Conservation (phyloP, 2,113 vertebrate species). For the Misgurnus mizolepis region DNA sequence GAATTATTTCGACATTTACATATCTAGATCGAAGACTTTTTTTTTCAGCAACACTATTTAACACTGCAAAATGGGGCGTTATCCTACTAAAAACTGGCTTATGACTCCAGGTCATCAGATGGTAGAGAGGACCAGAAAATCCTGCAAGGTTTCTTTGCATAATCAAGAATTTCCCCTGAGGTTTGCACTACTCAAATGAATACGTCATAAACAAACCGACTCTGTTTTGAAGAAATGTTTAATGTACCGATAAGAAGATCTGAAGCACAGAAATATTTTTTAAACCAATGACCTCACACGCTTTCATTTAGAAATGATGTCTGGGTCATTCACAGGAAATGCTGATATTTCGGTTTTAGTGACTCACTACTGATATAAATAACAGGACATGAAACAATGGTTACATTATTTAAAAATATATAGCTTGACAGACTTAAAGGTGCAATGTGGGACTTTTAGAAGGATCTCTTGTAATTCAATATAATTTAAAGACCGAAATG, state of each 20-base stretch:
- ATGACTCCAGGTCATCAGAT: not conserved
- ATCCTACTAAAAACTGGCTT: not conserved
- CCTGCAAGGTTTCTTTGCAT: constrained; percentile 10
- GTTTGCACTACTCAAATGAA: not conserved
- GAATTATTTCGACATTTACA: no score
- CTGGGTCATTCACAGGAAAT: not conserved
- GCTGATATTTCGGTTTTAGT: not conserved
- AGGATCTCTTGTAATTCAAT: no score
- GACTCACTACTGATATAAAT: not conserved
- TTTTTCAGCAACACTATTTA: not conserved
- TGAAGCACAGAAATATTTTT: not conserved
- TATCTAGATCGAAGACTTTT: no score
- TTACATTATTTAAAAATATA: no score
- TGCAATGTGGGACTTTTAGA: no score
- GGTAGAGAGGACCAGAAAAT: not conserved
- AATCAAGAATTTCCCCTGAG: constrained; percentile 12
- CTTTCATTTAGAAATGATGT: not conserved
- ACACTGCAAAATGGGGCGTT: not conserved
- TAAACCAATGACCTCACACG: no score
- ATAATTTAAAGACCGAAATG: no score
- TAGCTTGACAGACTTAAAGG: no score
- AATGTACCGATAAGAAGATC: not conserved
- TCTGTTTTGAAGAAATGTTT: not conserved
- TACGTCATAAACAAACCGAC: not conserved
- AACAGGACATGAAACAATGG: not conserved